Base-by-base conservation (phyloP, 2,797 vertebrate species). In the Chelidonichthys spinosus region DNA sequence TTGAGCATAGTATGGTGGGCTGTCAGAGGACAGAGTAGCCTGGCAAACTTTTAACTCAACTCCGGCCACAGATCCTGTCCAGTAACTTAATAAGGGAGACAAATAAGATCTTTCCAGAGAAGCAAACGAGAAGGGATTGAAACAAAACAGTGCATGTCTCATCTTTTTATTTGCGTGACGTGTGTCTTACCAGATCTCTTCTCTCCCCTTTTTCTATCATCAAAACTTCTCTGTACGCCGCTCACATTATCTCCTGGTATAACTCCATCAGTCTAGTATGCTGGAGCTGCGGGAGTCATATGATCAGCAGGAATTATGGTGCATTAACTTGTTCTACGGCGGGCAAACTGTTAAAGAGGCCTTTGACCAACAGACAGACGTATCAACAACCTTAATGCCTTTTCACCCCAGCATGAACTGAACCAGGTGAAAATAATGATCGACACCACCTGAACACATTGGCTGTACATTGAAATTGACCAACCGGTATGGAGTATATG, bases 71-170 rank as follows among this genome's bases (percentile, higher is more conserved):
- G 14, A 69, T 52, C 50, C 42, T 56, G 40, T 11, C 39, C 37
- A 47, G 61, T 67, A 64, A 66, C 39, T 58, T 52, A 43, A 78
- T 69, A 58, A 72, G 10, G 11, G 11, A 56, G 43, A 53, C 46
- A 69, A 25, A 25, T 25, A 25, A 25, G 25, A 47, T 76, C 47
- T 40, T 63, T 10, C 63, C 17, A 55, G 40, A 54, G 14, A 68
- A 32, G 32, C 35, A 49, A 42, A 43, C 11, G 17, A 72, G 60
- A 40, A 49, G 14, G n/a, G 63, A 63, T 7, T 68, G 69, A 66
- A 63, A 66, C 39, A 25, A 73, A 72, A 76, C 74, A 74, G 46
- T 70, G 40, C 67, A 50, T 56, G 40, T 65, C 39, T 50, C 10
- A 53, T 50, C 9, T 8, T 69, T 78, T 56, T 43, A 47, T 79